A percentile compares a stretch with the other conserved stretches of the same genome.
These are phyloP conservation scores for Ichneumoninae sp. DNA, from an alignment of 2,888 invertebrate species.

Conservation along the genomic window DNA sequence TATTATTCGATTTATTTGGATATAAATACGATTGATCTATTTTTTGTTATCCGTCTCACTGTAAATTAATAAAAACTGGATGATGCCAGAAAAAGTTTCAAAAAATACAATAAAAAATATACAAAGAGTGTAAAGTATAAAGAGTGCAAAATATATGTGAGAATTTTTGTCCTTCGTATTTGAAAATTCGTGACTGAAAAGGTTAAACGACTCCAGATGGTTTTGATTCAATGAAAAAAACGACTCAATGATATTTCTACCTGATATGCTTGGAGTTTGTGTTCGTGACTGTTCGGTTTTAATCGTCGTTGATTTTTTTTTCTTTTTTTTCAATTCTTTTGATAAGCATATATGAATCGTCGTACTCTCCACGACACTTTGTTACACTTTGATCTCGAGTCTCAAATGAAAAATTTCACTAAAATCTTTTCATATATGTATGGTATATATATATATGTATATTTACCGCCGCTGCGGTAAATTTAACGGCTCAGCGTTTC, in stretches of 20 bases:
- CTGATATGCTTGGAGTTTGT: conserved; percentile 52
- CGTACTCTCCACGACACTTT: conserved; percentile 22
- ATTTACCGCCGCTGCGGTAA: conserved; percentile 3
- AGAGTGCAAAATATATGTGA: not conserved
- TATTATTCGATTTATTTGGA: not conserved
- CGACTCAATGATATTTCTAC: conserved; percentile 40
- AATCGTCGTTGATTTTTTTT: conserved; percentile 1
- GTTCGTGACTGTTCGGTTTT: conserved; percentile 13
- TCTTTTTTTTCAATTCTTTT: conserved; percentile 4
- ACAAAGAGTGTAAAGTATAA: not conserved
- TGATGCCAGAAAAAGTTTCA: not conserved
- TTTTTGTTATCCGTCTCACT: not conserved
- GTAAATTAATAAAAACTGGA: not conserved
- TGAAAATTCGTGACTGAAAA: conserved; percentile 27
- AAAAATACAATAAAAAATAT: conserved; percentile 3
- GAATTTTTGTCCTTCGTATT: not conserved
- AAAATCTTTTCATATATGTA: conserved; percentile 21
- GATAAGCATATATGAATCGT: conserved; percentile 31
- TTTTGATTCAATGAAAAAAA: conserved; percentile 41
- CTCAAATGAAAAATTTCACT: conserved; percentile 25
- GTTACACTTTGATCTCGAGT: conserved; percentile 1
- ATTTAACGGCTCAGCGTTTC: not conserved
- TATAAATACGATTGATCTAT: not conserved
- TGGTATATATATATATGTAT: not conserved
- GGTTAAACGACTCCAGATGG: conserved; percentile 1